A percentile compares a stretch with the other conserved stretches of the same genome.
Conservation (phyloP, 2,113 vertebrate species). For the Prietella phreatophila region DNA sequence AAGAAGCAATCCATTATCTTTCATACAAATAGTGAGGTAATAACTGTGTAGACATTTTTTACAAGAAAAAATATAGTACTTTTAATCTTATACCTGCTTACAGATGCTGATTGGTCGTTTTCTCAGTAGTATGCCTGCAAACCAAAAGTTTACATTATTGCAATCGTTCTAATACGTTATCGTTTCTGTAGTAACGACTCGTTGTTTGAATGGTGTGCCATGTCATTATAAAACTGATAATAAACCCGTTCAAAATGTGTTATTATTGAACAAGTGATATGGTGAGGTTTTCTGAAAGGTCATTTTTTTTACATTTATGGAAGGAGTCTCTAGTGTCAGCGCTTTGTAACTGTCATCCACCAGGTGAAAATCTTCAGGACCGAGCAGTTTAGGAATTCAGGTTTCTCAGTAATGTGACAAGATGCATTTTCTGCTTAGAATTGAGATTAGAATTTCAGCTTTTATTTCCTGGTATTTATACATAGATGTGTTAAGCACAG, state of each 20-base stretch:
- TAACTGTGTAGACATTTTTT: background rate
- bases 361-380: no score
- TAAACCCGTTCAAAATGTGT: background rate
- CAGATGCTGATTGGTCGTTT: background rate
- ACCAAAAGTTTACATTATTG: background rate
- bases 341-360: no score
- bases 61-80: background rate
- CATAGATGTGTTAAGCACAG: no score
- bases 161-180: background rate
- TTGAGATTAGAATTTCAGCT: no score
- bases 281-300: background rate
- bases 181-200: background rate
- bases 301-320: background rate
- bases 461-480: no score
- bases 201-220: background rate
- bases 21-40: no score
- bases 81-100: background rate
- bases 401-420: background rate
- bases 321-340: background rate
- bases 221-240: background rate
- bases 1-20: background rate
- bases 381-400: no score
- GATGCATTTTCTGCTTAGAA: background rate
- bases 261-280: background rate
- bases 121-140: background rate